Evolutionary conservation across 2,113 vertebrate genomes (phyloP).

Genomic region (Elaphurus davidianus): DNA sequence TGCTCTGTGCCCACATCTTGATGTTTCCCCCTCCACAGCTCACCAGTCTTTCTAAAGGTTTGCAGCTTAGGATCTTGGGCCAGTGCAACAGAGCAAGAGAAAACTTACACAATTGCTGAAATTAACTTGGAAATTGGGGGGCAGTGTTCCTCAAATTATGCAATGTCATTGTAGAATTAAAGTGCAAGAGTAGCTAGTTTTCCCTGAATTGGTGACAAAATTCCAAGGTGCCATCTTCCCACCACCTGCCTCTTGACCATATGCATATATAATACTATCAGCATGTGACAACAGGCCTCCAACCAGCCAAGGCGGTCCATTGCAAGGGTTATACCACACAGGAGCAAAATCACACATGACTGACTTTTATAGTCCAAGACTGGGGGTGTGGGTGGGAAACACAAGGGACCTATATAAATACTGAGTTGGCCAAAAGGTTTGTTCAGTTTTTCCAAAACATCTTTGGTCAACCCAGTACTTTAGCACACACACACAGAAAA

Average conservation of each 20-base stretch:
- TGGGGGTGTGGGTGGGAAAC: not conserved
- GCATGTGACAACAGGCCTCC: too few relatives aligned
- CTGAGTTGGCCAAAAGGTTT: not conserved
- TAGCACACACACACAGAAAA: not conserved
- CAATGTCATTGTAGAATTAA: not conserved
- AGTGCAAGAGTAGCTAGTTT: not conserved
- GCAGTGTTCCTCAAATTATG: not conserved
- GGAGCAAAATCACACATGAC: not conserved
- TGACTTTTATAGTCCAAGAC: not conserved
- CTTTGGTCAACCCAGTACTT: not conserved
- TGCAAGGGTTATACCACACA: not conserved
- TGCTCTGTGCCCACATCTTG: not conserved
- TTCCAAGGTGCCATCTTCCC: not conserved
- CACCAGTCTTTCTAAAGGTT: not conserved
- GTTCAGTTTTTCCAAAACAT: not conserved
- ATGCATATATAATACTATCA: too few relatives aligned
- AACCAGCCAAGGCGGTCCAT: not conserved
- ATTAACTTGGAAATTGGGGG: not conserved
- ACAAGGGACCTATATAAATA: not conserved
- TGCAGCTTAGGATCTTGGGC: not conserved
- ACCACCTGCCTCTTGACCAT: not conserved
- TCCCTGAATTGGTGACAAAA: not conserved
- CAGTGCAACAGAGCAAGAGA: not conserved
- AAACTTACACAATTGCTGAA: too few relatives aligned
- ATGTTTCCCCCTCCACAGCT: not conserved